phyloP scores from a whole-genome alignment of 2,888 invertebrate genomes.

The Ophion ventricosus region DNA sequence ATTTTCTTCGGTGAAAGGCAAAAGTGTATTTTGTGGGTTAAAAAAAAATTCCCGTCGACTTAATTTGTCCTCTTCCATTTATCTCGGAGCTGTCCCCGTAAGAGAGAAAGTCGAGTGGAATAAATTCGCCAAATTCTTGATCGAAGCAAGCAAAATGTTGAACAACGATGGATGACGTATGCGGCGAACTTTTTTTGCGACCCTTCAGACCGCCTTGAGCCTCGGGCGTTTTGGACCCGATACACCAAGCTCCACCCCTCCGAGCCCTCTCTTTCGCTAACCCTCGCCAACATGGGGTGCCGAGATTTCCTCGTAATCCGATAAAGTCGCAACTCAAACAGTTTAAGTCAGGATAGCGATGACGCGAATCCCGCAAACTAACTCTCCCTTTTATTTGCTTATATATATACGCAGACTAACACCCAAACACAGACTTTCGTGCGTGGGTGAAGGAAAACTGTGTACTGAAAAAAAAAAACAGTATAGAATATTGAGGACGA shows the following conservation, averaged over 20 bases:
- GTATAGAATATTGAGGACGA: conserved; percentile 4
- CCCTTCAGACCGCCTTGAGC: conserved; percentile 14
- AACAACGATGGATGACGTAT: neutral
- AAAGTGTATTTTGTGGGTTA: neutral
- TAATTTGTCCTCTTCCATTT: neutral
- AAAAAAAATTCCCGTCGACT: neutral
- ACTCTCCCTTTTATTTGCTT: neutral
- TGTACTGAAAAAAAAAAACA: conserved; percentile 30
- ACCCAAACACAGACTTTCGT: neutral
- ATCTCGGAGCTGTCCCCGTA: neutral
- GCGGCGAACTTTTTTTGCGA: neutral
- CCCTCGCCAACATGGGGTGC: conserved; percentile 77
- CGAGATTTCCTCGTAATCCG: conserved; percentile 78
- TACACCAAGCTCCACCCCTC: neutral
- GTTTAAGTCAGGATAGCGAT: conserved; percentile 77
- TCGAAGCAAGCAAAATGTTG: neutral
- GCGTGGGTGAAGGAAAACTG: neutral
- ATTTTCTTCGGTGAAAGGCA: neutral
- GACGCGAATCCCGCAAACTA: conserved; percentile 60
- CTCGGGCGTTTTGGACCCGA: conserved; percentile 19
- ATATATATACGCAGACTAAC: neutral
- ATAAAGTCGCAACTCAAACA: conserved; percentile 82
- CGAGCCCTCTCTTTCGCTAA: conserved; percentile 20
- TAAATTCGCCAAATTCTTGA: neutral
- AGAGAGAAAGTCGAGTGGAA: neutral